Base-by-base conservation (phyloP, 2,888 invertebrate genomes). In the Scaptomyza flava region DNA sequence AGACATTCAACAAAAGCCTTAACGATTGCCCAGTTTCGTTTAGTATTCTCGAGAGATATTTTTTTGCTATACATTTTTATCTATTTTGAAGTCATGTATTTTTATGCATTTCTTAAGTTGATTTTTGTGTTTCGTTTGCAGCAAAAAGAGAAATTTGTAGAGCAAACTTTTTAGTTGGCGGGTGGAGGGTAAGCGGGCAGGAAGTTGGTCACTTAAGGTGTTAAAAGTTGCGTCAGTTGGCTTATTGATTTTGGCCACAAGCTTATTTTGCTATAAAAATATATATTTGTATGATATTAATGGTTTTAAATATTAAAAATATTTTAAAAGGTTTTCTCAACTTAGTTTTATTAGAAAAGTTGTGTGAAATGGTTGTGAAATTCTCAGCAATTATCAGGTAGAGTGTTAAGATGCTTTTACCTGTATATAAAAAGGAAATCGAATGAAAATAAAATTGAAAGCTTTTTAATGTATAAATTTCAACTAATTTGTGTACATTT, bases 221-320 rank as follows among this genome's bases (percentile, higher is more conserved):
- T 67, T 67, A 52, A 70, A 81, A 77, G 52, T 77, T 80, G 60
- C 60, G 70, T 60, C 66, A 78, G 74, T 58, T 70, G 76, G 65
- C 66, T 68, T 67, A 83, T 77, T 74, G 79, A 83, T 70, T 66
- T 50, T 50, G 20, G 12, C 53, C 7, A 38, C 7, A 12, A n/a
- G 34, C 20, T 23, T 14, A 23, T 31, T 43, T 27, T 64, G 17
- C 65, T 27, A 31, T 23, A 20, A 2, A 41, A 23, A 31, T 7
- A 51, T 27, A 34, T 36, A n/a, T 46, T n/a, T 6, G 5, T 63
- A 31, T 27, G 5, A 34, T 12, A 36, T 38, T 36, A 2, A 14
- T 3, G 14, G 7, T 14, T 38, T 47, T 46, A 52, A 41, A 41
- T 43, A 41, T 17, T 42, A 23, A 31, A 65, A 48, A 65, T 54